Evolutionary conservation across 2,888 invertebrate species (phyloP).

Genomic region (Caenorhabditis doughertyi): DNA sequence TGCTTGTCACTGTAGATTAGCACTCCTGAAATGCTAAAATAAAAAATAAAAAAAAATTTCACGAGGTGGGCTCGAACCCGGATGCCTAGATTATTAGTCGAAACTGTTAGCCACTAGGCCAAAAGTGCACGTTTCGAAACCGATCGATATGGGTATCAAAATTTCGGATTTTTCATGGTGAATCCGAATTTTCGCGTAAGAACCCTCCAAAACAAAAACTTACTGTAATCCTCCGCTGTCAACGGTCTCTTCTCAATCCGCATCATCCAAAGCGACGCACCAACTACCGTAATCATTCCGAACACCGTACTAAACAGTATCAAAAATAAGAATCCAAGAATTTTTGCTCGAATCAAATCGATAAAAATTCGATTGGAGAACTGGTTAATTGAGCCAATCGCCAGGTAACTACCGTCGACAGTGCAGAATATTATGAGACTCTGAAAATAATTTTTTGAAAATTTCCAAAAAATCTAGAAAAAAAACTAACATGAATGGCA

Average conservation of each 20-base stretch:
- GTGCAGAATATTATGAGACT: conserved; percentile 19
- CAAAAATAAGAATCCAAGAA: not conserved
- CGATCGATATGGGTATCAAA: not conserved
- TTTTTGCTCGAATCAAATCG: conserved; percentile 6
- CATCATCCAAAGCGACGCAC: not conserved
- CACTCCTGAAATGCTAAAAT: conserved; percentile 31
- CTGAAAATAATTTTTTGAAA: not conserved
- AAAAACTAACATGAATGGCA: conserved; percentile 10
- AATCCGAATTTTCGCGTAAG: not conserved
- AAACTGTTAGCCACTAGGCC: not conserved
- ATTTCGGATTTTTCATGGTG: not conserved
- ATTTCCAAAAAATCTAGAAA: not conserved
- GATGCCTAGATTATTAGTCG: not conserved
- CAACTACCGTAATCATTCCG: conserved; percentile 6
- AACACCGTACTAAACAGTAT: not conserved
- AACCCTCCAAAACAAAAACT: not conserved
- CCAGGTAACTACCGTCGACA: conserved; percentile 1
- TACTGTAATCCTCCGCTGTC: too few species aligned
- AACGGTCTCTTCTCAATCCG: not conserved
- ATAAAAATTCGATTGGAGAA: not conserved
- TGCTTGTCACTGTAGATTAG: conserved; percentile 11
- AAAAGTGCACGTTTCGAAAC: not conserved
- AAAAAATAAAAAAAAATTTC: conserved; percentile 2
- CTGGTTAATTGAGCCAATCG: conserved; percentile 1
- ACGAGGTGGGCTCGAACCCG: not conserved